phyloP scores from a whole-genome alignment of 2,113 vertebrate genomes.

The Chaetorhynchus papuensis region DNA sequence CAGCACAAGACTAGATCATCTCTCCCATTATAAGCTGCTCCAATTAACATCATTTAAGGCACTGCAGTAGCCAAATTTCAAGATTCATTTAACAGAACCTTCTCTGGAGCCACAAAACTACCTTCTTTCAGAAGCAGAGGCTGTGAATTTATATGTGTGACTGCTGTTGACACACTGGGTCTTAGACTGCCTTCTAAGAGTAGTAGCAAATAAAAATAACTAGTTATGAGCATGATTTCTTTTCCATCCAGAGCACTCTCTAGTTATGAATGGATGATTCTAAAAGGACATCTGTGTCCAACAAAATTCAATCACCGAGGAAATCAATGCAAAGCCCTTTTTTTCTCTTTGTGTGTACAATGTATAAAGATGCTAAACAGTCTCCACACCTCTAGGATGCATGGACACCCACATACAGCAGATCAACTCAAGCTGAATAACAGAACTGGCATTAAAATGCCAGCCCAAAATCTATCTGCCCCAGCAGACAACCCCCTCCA shows the following conservation, averaged over 20 bases:
- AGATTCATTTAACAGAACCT: background rate
- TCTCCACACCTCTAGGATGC: background rate
- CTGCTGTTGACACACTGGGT: background rate
- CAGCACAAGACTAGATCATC: background rate
- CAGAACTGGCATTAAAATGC: background rate
- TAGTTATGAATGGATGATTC: background rate
- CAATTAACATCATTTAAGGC: background rate
- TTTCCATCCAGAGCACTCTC: background rate
- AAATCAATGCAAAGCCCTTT: slow-evolving; percentile 6
- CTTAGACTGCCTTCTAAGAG: background rate
- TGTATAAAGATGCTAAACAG: background rate
- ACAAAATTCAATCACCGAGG: background rate
- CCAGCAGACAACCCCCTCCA: background rate
- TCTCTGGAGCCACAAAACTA: background rate
- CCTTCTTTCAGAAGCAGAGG: background rate
- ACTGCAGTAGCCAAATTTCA: background rate
- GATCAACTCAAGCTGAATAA: background rate
- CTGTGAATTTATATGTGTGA: background rate
- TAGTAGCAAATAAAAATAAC: background rate
- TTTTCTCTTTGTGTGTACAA: background rate
- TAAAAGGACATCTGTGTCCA: background rate
- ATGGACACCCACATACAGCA: background rate
- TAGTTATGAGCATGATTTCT: background rate
- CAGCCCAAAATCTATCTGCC: background rate
- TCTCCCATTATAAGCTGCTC: background rate